Evolutionary conservation across 2,888 invertebrate species (phyloP).

Genomic region (Sepioteuthis lessoniana): DNA sequence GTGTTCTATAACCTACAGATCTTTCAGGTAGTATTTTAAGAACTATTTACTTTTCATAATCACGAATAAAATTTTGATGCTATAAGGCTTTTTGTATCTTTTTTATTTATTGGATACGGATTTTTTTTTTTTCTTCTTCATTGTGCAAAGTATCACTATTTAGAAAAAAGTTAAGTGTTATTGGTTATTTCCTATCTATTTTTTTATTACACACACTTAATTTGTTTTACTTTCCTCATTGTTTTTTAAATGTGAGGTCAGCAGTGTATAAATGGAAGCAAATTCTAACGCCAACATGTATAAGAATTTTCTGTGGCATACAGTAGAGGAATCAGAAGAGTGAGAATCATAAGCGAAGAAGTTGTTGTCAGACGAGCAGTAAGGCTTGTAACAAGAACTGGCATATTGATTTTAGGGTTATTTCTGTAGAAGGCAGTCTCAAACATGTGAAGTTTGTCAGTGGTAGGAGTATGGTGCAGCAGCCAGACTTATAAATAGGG

Average conservation of each 20-base stretch:
- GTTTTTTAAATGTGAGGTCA: background rate
- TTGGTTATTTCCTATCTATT: background rate
- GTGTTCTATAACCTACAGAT: no score
- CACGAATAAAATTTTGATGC: no score
- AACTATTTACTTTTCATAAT: no score
- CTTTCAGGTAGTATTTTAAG: no score
- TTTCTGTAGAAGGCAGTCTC: slow-evolving; percentile 33
- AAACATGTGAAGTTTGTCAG: background rate
- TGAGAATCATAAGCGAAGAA: background rate
- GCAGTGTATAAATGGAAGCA: background rate
- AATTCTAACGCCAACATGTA: background rate
- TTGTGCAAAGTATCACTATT: no score
- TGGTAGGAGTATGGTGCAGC: background rate
- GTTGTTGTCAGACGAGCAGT: background rate
- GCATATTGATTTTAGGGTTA: slow-evolving; percentile 33
- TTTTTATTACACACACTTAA: background rate
- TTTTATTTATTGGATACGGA: background rate
- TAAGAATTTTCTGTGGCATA: background rate
- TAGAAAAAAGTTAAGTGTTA: background rate
- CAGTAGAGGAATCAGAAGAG: background rate
- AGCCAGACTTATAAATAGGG: background rate
- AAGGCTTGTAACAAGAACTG: slow-evolving; percentile 33
- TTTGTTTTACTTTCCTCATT: background rate
- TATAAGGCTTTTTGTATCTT: no score
- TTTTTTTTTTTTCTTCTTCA: no score